Conservation (phyloP, 2,797 vertebrate genomes). For the Odontamblyopus lacepedii region DNA sequence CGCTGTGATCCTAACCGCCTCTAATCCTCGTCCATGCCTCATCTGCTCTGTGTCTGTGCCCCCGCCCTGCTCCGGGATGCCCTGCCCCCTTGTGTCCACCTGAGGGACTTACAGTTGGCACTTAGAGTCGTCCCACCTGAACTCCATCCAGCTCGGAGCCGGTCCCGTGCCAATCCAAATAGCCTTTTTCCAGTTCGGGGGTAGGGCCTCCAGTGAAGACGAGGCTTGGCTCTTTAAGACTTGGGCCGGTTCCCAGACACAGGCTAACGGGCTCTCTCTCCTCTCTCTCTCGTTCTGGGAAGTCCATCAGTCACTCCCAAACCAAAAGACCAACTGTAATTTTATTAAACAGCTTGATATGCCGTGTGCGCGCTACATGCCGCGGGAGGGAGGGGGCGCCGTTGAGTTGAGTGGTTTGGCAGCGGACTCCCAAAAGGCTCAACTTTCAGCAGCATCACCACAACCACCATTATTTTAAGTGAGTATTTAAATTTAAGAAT, state of each 20-base stretch:
- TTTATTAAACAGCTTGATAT: slow-evolving; percentile 67
- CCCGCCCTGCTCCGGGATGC: slow-evolving; percentile 36
- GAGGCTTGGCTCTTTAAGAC: slow-evolving; percentile 75
- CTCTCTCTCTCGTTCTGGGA: slow-evolving; percentile 65
- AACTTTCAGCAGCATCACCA: neutral
- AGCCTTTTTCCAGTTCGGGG: slow-evolving; percentile 59
- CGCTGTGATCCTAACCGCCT: slow-evolving; percentile 22
- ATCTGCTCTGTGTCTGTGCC: slow-evolving; percentile 63
- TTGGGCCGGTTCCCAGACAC: slow-evolving; percentile 74
- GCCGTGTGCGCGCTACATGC: slow-evolving; percentile 49
- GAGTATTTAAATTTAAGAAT: too few relatives aligned
- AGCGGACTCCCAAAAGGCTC: slow-evolving; percentile 29
- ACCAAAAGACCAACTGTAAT: slow-evolving; percentile 47
- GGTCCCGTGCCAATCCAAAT: slow-evolving; percentile 65
- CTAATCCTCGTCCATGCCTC: slow-evolving; percentile 39
- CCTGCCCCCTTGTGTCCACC: slow-evolving; percentile 53
- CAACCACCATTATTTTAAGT: slow-evolving; percentile 13
- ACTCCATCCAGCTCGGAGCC: slow-evolving; percentile 61
- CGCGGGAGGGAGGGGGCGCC: slow-evolving; percentile 17
- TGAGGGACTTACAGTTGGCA: slow-evolving; percentile 65
- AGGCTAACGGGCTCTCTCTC: slow-evolving; percentile 47
- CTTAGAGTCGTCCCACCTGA: slow-evolving; percentile 52
- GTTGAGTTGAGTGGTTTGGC: slow-evolving; percentile 46
- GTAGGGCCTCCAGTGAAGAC: slow-evolving; percentile 68
- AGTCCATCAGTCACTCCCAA: slow-evolving; percentile 68